Base-by-base conservation (phyloP, 2,888 invertebrate species). In the Urechis unicinctus region DNA sequence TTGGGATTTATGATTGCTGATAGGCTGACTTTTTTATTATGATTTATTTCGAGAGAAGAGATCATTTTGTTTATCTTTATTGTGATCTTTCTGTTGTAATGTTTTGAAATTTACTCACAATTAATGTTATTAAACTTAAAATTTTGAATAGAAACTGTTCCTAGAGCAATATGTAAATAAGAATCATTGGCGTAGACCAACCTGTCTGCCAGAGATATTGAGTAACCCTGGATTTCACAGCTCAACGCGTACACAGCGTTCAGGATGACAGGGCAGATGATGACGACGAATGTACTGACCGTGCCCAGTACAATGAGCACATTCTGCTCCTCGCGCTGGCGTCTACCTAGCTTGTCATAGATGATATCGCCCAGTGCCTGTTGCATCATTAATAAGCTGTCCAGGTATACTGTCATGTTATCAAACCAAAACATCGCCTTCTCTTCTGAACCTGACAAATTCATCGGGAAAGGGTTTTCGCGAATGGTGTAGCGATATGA, bases 181-280 rank as follows among this genome's bases (percentile, higher is more conserved):
- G n/a, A n/a, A n/a, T n/a, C n/a, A n/a, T n/a, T n/a, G n/a, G n/a
- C n/a, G 36, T 17, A 36, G 36, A 36, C 36, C 36, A 13, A 72
- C 72, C 70, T 65, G 56, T 68, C 68, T 1, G 69, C 68, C 48
- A 72, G 62, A 3, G 68, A 66, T 43, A 66, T 56, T 26, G 70
- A 70, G 55, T 68, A 72, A 44, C 61, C 62, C 61, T 72, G 72
- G 30, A 72, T 72, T 52, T 69, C 67, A 9, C 66, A 64, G 1
- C 69, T 69, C 28, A 72, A 59, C 21, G 66, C 63, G 52, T 68
- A 66, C 24, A 72, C 71, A 9, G 67, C 67, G 42, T 67, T 60
- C 17, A 72, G 61, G 36, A 72, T 69, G 49, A 72, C 51, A 13
- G 71, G 71, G 48, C 67, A 69, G 45, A 58, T 46, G 52, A 52